Conservation (phyloP, 2,797 vertebrate genomes). For the Poeciliopsis presidionis region DNA sequence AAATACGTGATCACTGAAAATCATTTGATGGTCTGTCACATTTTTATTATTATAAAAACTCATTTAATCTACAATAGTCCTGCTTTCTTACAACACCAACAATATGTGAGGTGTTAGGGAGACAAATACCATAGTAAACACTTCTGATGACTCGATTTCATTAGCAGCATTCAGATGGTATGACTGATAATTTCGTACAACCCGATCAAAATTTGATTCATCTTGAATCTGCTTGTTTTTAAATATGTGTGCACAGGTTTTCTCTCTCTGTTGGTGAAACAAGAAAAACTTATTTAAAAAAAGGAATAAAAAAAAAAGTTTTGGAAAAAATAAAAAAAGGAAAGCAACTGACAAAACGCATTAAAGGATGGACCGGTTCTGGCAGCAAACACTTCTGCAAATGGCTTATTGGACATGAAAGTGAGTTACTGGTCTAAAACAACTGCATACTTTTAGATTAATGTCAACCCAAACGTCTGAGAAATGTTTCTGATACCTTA, state of each 20-base stretch:
- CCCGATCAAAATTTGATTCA: neutral
- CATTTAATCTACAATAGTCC: neutral
- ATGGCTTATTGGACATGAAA: neutral
- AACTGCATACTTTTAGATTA: neutral
- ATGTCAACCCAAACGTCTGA: neutral
- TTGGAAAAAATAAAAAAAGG: neutral
- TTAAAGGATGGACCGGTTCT: neutral
- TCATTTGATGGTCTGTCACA: neutral
- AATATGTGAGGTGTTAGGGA: neutral
- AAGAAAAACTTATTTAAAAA: neutral
- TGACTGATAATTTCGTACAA: neutral
- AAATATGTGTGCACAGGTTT: neutral
- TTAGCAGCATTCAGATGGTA: neutral
- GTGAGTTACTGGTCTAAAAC: neutral
- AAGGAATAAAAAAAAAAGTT: neutral
- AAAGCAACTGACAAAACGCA: neutral
- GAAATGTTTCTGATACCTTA: neutral
- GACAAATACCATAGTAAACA: neutral
- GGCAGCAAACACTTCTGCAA: neutral
- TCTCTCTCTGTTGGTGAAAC: neutral
- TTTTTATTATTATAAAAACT: neutral
- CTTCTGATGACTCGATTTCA: neutral
- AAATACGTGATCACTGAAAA: neutral
- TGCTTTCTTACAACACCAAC: neutral
- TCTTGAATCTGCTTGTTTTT: neutral